Percentiles rank a stretch among this genome's conserved stretches.
Conservation (phyloP, 64 coral and sea anemone genomes). For the Porites lutea region DNA sequence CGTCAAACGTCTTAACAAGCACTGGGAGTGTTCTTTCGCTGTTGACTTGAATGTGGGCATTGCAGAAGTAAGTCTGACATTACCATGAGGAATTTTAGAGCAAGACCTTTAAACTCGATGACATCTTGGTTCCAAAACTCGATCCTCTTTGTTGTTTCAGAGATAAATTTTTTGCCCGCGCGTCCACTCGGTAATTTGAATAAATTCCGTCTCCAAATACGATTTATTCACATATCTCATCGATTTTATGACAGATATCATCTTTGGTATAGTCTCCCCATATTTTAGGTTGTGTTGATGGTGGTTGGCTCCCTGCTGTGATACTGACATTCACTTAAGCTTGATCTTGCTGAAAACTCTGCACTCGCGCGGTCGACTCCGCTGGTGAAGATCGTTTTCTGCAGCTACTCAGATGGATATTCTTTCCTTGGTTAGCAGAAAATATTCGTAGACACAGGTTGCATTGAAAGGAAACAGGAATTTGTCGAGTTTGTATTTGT, state of each 20-base stretch:
- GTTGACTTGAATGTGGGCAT: constrained; percentile 45
- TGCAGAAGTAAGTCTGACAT: constrained; percentile 46
- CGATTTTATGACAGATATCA: constrained; percentile 13
- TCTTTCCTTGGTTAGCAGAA: neutral
- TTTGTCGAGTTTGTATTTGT: neutral
- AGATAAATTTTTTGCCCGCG: constrained; percentile 58
- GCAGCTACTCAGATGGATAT: constrained; percentile 52
- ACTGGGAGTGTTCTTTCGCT: neutral
- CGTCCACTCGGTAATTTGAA: constrained; percentile 61
- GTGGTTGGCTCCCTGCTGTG: constrained; percentile 51
- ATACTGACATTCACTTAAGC: constrained; percentile 36
- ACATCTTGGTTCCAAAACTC: constrained; percentile 56
- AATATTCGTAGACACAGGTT: constrained; percentile 16
- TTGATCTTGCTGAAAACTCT: constrained; percentile 29
- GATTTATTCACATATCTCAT: constrained; percentile 55
- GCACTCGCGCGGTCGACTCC: neutral
- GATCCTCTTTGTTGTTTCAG: constrained; percentile 57
- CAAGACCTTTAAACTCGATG: constrained; percentile 31
- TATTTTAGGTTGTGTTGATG: constrained; percentile 45
- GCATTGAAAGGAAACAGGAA: constrained; percentile 30
- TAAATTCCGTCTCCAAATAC: constrained; percentile 72
- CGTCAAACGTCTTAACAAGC: too few species aligned
- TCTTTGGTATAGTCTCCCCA: constrained; percentile 57
- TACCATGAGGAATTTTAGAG: constrained; percentile 32
- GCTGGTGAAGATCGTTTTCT: constrained; percentile 33